phyloP scores from a whole-genome alignment of 2,888 invertebrate genomes.

The Apocheima hispidaria region DNA sequence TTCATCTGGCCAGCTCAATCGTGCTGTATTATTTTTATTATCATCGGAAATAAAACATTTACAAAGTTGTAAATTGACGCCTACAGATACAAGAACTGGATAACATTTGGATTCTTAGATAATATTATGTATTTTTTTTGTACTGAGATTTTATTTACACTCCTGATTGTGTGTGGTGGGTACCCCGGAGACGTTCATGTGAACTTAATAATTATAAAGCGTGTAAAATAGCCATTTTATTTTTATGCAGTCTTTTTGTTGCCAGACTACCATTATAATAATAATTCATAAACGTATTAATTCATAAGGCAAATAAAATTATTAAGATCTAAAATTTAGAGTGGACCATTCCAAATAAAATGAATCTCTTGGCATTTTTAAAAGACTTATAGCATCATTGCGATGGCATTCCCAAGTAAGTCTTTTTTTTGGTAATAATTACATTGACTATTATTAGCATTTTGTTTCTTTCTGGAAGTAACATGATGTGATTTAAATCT shows the following conservation, averaged over 20 bases:
- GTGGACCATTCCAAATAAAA: conserved; percentile 31
- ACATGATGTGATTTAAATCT: conserved; percentile 51
- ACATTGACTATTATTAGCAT: background rate
- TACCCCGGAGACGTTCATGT: too few relatives aligned
- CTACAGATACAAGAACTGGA: too few relatives aligned
- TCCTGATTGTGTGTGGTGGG: too few relatives aligned
- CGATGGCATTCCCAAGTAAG: conserved; percentile 64
- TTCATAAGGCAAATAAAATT: conserved; percentile 18
- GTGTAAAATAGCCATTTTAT: background rate
- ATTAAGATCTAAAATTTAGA: conserved; percentile 23
- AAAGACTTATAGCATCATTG: conserved; percentile 60
- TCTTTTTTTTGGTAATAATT: conserved; percentile 40
- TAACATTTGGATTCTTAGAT: too few relatives aligned
- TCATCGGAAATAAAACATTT: too few relatives aligned
- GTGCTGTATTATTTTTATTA: too few relatives aligned
- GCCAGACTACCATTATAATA: conserved; percentile 15
- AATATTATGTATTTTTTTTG: too few relatives aligned
- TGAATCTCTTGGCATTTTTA: conserved; percentile 44
- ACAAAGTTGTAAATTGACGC: too few relatives aligned
- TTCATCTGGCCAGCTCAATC: too few relatives aligned
- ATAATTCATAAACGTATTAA: background rate
- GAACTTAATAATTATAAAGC: too few relatives aligned
- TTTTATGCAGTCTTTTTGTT: background rate
- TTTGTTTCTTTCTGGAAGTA: conserved; percentile 11
- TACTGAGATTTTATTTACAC: too few relatives aligned